Evolutionary conservation across 2,113 vertebrate genomes (phyloP), one percentile per base, ranked within the genome.

Genomic region (Oncorhynchus kisutch): DNA sequence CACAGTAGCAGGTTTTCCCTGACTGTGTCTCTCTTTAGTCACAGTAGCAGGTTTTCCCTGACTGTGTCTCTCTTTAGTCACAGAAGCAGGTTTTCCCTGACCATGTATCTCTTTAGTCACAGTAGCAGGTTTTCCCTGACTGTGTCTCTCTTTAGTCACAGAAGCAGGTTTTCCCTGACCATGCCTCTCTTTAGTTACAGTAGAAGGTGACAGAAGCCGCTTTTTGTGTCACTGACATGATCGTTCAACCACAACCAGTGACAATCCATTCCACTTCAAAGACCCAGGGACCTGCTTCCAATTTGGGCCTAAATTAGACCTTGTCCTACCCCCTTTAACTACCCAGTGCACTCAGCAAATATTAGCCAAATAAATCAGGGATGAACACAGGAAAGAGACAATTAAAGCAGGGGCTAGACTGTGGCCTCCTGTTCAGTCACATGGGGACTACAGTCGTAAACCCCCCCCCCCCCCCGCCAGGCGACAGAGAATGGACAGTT

Each of bases 371-470:
- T 92, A 91, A 93, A 93, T 77, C 78, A 78, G 68, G 64, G 89
- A 85, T 91, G 89, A 90, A 89, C 92, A 92, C 89, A 87, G 84
- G 91, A 91, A 80, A 89, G 77, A 88, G 87, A 85, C 91, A 86
- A 51, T 14, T 51, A 51, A 51, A 51, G 12, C 49, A 68, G 49
- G 60, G 14, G 4, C 57, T 87, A 88, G 82, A 91, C 90, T 81
- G 88, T 86, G 90, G 88, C 91, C 88, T 86, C 82, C 83, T 76
- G 89, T 91, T 88, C 85, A 75, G 91, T 89, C 88, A 88, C 84
- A 78, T 74, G 82, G 86, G 89, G 90, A 89, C 85, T 86, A 82
- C 74, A 78, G 90, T 81, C 87, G 49, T 94, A 94, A 94, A 93
- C n/a, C n/a, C n/a, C 83, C 39, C 7, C 18, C 67, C 18, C 31